Percentiles rank a stretch among this genome's conserved stretches.
Conservation (phyloP, 2,113 vertebrate genomes). For the Gulo gulo region DNA sequence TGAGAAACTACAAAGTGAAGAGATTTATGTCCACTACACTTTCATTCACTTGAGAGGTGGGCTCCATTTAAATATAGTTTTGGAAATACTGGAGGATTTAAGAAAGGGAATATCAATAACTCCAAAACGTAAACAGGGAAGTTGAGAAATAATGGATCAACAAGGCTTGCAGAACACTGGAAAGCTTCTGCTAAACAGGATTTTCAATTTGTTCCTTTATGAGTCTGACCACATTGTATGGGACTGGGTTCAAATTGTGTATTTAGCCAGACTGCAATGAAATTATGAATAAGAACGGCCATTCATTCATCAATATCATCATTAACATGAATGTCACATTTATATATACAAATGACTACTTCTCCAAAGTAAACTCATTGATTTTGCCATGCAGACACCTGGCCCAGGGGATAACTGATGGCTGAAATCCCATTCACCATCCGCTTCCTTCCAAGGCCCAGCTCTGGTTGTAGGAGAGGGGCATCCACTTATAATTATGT, state of each 20-base stretch:
- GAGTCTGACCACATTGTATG: background rate
- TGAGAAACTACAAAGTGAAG: background rate
- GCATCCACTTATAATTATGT: background rate
- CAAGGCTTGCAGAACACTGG: background rate
- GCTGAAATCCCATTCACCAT: background rate
- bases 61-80: background rate
- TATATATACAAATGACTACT: background rate
- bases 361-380: background rate
- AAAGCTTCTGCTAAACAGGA: background rate
- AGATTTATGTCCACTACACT: background rate
- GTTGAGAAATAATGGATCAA: background rate
- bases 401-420: background rate
- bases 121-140: background rate
- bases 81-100: background rate
- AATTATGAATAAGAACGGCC: background rate
- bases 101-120: background rate
- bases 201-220: background rate
- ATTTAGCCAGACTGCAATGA: background rate
- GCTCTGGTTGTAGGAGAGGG: background rate
- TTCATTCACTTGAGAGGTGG: background rate
- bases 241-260: background rate
- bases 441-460: background rate
- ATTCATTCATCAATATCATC: background rate
- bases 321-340: background rate
- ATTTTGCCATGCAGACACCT: background rate